These are phyloP conservation scores for Tetrax tetrax DNA, from an alignment of 2,113 vertebrate genomes.

Conservation along the genomic window DNA sequence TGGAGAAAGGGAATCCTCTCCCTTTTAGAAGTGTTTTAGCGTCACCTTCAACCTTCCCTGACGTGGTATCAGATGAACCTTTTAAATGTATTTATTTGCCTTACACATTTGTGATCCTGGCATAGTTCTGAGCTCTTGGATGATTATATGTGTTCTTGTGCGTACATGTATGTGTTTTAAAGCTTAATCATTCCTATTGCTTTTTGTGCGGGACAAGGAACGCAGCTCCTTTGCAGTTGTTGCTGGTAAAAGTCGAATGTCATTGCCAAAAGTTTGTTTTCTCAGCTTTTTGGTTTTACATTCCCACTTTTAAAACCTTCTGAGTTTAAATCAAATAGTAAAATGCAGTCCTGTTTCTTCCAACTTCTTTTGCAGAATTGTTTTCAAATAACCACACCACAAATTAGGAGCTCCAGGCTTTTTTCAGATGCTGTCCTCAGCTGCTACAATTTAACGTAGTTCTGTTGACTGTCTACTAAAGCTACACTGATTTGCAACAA, in stretches of 20 bases:
- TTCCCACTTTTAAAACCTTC: not conserved
- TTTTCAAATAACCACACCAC: not conserved
- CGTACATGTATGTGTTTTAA: slow-evolving; percentile 1
- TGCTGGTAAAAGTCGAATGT: not conserved
- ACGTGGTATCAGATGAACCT: not conserved
- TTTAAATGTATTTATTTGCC: slow-evolving; percentile 9
- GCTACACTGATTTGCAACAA: not conserved
- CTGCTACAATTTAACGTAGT: not conserved
- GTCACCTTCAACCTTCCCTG: not conserved
- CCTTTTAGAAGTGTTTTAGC: not conserved
- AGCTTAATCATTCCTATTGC: slow-evolving; percentile 30
- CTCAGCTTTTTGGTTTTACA: not conserved
- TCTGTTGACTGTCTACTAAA: not conserved
- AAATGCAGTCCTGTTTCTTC: not conserved
- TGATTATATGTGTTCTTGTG: not conserved
- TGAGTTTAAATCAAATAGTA: not conserved
- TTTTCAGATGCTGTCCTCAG: not conserved
- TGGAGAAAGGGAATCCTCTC: not conserved
- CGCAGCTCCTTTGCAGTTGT: not conserved
- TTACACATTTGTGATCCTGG: not conserved
- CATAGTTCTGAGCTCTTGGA: not conserved
- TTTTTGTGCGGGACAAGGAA: not conserved
- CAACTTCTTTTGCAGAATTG: not conserved
- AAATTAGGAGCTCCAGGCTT: not conserved
- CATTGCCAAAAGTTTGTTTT: slow-evolving; percentile 30